These are phyloP conservation scores for Ennomos fuscantarius DNA, from an alignment of 2,888 invertebrate species.

Conservation along the genomic window DNA sequence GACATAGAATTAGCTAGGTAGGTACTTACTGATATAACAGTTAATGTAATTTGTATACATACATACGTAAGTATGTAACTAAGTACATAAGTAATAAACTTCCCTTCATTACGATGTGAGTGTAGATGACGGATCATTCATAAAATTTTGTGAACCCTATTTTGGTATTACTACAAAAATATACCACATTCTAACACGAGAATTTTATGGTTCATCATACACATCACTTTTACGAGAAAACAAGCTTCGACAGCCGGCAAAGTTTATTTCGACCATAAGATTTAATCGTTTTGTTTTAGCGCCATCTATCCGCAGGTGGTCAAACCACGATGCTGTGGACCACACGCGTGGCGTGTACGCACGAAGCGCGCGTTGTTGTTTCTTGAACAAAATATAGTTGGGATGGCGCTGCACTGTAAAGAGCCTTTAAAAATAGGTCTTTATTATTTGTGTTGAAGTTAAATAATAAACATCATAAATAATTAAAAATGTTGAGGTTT, in stretches of 20 bases:
- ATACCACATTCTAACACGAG: not conserved
- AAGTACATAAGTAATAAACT: no score
- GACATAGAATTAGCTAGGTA: no score
- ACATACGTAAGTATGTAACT: no score
- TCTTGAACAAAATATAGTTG: slow-evolving; percentile 10
- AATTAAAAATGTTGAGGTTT: no score
- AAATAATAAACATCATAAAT: no score
- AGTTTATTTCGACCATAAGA: slow-evolving; percentile 22
- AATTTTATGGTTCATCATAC: slow-evolving; percentile 6
- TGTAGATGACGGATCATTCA: no score
- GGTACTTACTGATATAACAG: no score
- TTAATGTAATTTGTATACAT: no score
- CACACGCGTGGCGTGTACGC: slow-evolving; percentile 49
- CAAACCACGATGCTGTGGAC: slow-evolving; percentile 54
- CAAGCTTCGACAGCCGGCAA: slow-evolving; percentile 8
- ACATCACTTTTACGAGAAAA: slow-evolving; percentile 33
- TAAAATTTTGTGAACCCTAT: not conserved
- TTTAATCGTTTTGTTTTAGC: slow-evolving; percentile 41
- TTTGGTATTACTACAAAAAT: not conserved
- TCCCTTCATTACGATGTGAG: no score
- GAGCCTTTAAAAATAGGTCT: no score
- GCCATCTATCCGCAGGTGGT: slow-evolving; percentile 68
- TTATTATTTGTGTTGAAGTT: no score
- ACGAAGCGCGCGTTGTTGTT: slow-evolving; percentile 38
- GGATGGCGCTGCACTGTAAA: slow-evolving; percentile 6